A percentile compares a stretch with the other conserved stretches of the same genome.
Evolutionary conservation across 2,888 invertebrate genomes (phyloP).

Genomic region (Lampropteryx suffumata): DNA sequence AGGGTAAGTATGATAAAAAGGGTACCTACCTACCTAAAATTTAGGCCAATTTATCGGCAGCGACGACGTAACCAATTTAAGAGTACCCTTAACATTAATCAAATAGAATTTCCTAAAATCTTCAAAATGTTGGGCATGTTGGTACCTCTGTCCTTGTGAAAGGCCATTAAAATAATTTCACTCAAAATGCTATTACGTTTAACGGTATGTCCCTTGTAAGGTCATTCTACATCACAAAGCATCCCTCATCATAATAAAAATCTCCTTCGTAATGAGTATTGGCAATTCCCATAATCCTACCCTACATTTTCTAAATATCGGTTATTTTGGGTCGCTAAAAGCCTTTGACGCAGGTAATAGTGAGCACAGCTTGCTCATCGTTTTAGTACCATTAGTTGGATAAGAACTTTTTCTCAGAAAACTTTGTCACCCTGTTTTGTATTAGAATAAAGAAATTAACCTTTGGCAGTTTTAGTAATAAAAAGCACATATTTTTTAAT

Average conservation of each 20-base stretch:
- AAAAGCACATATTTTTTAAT: too few relatives aligned
- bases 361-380: not conserved
- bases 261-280: constrained; percentile 24
- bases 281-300: constrained; percentile 26
- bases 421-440: too few relatives aligned
- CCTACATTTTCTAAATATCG: constrained; percentile 30
- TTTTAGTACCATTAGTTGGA: not conserved
- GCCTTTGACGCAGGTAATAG: constrained; percentile 14
- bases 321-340: constrained; percentile 29
- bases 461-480: too few relatives aligned
- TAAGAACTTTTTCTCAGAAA: too few relatives aligned
- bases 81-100: too few relatives aligned
- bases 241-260: constrained; percentile 27
- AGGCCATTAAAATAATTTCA: constrained; percentile 11
- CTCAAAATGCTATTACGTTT: constrained; percentile 7
- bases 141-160: constrained; percentile 8
- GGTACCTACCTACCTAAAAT: too few relatives aligned
- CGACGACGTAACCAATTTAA: too few relatives aligned
- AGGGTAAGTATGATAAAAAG: too few relatives aligned
- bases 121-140: not conserved
- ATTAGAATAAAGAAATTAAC: too few relatives aligned
- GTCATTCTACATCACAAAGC: constrained; percentile 16
- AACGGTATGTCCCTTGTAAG: constrained; percentile 11
- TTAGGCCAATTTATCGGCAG: too few relatives aligned
- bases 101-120: not conserved